Conservation (phyloP, 2,888 invertebrate species). For the Calliopum simillimum region DNA sequence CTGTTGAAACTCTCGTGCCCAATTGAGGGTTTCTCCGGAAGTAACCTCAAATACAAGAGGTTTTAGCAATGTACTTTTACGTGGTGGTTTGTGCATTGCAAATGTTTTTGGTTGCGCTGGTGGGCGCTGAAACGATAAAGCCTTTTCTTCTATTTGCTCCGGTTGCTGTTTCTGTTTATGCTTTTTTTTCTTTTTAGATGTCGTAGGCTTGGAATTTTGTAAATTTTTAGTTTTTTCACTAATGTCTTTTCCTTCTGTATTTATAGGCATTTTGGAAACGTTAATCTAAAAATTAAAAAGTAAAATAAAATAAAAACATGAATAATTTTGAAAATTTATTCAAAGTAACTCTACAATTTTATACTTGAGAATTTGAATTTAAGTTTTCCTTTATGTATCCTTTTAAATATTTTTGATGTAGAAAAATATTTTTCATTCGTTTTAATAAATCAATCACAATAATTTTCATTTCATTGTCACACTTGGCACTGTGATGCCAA, state of each 20-base stretch:
- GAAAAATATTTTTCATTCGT: too few relatives aligned
- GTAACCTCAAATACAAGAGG: constrained; percentile 5
- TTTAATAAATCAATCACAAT: too few relatives aligned
- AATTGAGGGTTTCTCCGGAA: neutral
- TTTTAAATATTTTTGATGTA: too few relatives aligned
- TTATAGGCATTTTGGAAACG: neutral
- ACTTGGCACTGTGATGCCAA: too few relatives aligned
- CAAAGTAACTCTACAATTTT: too few relatives aligned
- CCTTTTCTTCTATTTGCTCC: too few relatives aligned
- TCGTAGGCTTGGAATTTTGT: neutral
- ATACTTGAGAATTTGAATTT: too few relatives aligned
- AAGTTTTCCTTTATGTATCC: too few relatives aligned
- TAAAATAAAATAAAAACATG: too few relatives aligned
- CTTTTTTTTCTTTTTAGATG: neutral
- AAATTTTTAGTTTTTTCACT: neutral
- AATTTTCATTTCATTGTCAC: too few relatives aligned
- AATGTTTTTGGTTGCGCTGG: neutral
- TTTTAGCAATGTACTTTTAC: neutral
- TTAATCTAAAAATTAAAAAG: too few relatives aligned
- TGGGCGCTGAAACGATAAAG: neutral
- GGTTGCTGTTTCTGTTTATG: neutral
- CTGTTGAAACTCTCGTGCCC: constrained; percentile 3
- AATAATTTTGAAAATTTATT: too few relatives aligned
- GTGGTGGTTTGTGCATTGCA: neutral
- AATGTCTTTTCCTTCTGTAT: neutral